A percentile compares a stretch with the other conserved stretches of the same genome.
Conservation (phyloP, 2,888 invertebrate genomes). For the Lampropteryx suffumata region DNA sequence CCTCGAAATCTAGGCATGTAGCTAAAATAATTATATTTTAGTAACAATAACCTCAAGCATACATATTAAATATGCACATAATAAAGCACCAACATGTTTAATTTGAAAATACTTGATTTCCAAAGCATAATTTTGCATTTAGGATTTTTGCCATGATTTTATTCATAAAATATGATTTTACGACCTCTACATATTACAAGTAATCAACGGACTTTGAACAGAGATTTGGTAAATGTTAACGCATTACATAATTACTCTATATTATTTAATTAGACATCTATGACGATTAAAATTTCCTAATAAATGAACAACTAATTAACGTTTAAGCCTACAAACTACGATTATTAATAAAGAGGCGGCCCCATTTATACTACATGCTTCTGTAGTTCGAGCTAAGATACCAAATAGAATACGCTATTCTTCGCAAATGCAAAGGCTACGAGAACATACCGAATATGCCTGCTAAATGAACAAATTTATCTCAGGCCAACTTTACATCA, state of each 20-base stretch:
- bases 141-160: slow-evolving; percentile 22
- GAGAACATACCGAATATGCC: slow-evolving; percentile 7
- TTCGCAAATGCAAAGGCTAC: background rate
- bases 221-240: slow-evolving; percentile 76
- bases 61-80: slow-evolving; percentile 65
- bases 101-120: slow-evolving; percentile 45
- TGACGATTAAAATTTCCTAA: slow-evolving; percentile 68
- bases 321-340: slow-evolving; percentile 56
- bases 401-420: slow-evolving; percentile 16
- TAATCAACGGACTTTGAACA: slow-evolving; percentile 52
- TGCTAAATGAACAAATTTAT: slow-evolving; percentile 19
- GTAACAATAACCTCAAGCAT: slow-evolving; percentile 56
- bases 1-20: slow-evolving; percentile 42
- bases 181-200: slow-evolving; percentile 32
- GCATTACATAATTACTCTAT: slow-evolving; percentile 47
- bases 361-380: slow-evolving; percentile 67
- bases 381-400: slow-evolving; percentile 21
- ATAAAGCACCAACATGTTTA: slow-evolving; percentile 66
- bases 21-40: slow-evolving; percentile 54
- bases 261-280: slow-evolving; percentile 67
- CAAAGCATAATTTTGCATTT: slow-evolving; percentile 44
- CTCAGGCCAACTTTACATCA: slow-evolving; percentile 27
- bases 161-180: slow-evolving; percentile 23
- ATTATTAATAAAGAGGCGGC: slow-evolving; percentile 72
- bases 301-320: slow-evolving; percentile 61